Evolutionary conservation across 2,113 vertebrate species (phyloP), one percentile per base, ranked within the genome.

Genomic region (Tursiops truncatus): DNA sequence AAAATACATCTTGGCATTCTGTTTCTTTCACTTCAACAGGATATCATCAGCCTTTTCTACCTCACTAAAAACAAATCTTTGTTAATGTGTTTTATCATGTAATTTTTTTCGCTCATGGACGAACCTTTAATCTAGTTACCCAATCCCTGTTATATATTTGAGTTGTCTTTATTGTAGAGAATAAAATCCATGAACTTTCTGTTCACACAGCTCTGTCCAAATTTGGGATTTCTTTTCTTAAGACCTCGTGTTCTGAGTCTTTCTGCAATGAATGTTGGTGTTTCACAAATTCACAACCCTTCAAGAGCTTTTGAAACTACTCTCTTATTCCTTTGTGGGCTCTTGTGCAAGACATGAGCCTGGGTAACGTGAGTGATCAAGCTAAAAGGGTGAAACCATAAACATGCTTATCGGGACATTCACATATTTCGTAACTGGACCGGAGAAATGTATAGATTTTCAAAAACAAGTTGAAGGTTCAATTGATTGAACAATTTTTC

Each of bases 281-380:
- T 92, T 97, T 94, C 95, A 96, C 97, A 97, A 92, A 98, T 96
- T 97, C 96, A 38, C 96, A 96, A 53, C 67, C 11, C 47, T 85
- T 96, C 89, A 50, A 95, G 96, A 96, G 44, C 60, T 73, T 65
- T 95, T 68, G 38, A 2, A 14, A 98, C 97, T 94, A 77, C 96
- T 95, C 60, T 97, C 91, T 97, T 96, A 17, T 91, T 98, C 96
- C 97, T 97, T 97, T 94, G 96, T 92, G 93, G 97, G 96, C 82
- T 98, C 98, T 95, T 94, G 95, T 88, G 97, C 20, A 70, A 96
- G 71, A 85, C 31, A 23, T 0, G 41, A 86, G 67, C 33, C 96
- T 97, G 38, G 31, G 97, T 81, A 81, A 76, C 87, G 13, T 20
- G 92, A 67, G 76, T 28, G 79, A 94, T n/a, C 73, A 31, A 67